Percentiles rank a stretch among this genome's conserved stretches.
Conservation (phyloP, 2,888 invertebrate species). For the Noctua janthe region DNA sequence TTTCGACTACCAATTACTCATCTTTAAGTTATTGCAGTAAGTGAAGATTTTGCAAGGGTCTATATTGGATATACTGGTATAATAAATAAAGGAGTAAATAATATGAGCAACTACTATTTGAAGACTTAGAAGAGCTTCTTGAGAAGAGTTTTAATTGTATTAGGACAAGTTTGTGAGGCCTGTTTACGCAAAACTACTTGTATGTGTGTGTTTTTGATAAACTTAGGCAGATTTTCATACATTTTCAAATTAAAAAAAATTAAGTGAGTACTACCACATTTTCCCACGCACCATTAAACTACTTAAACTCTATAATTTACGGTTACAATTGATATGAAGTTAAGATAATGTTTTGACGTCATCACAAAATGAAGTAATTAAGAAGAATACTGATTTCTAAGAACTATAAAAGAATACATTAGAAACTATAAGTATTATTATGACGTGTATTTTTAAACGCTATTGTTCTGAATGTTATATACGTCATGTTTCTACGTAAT, state of each 20-base stretch:
- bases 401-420: slow-evolving; percentile 15
- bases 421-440: background rate
- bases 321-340: slow-evolving; percentile 10
- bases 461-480: slow-evolving; percentile 6
- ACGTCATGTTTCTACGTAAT: background rate
- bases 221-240: background rate
- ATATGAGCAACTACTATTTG: background rate
- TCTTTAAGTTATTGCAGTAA: slow-evolving; percentile 18
- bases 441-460: slow-evolving; percentile 20
- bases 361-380: slow-evolving; percentile 10
- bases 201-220: background rate
- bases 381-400: slow-evolving; percentile 10
- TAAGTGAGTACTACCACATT: background rate
- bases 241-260: slow-evolving; percentile 24
- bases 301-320: background rate
- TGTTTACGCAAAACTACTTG: background rate
- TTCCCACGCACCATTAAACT: slow-evolving; percentile 20
- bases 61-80: background rate
- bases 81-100: slow-evolving; percentile 20
- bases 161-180: background rate
- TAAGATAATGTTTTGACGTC: slow-evolving; percentile 32
- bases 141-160: background rate
- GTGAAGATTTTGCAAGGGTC: background rate
- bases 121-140: no score
- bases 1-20: slow-evolving; percentile 23